phyloP scores from a whole-genome alignment of 1,140 invertebrate genomes.

The Arion vulgaris region DNA sequence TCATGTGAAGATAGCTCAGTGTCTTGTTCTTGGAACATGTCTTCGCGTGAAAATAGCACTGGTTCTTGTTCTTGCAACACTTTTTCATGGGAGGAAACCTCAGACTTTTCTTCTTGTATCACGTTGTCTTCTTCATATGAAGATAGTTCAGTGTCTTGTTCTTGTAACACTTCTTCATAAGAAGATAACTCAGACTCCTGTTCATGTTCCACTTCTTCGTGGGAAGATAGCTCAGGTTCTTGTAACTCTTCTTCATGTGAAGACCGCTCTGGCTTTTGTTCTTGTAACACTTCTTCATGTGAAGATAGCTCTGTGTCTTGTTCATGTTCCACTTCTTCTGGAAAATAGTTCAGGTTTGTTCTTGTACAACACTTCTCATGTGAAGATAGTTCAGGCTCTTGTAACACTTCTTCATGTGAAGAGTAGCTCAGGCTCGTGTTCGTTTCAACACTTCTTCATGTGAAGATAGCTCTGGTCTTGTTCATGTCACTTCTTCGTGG shows the following conservation, averaged over 20 bases:
- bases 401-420: too few relatives aligned
- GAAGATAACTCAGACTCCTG: not conserved
- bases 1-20: not conserved
- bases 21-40: not conserved
- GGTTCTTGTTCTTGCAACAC: not conserved
- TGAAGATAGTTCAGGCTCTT: too few relatives aligned
- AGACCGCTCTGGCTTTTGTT: not conserved
- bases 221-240: not conserved
- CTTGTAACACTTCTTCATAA: too few relatives aligned
- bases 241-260: slow-evolving; percentile 6
- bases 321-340: not conserved
- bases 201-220: not conserved
- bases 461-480: too few relatives aligned
- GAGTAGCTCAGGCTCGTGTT: too few relatives aligned
- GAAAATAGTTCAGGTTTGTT: too few relatives aligned
- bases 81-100: not conserved
- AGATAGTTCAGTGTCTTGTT: too few relatives aligned
- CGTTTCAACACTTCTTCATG: too few relatives aligned
- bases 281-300: slow-evolving; percentile 7
- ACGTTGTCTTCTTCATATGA: too few relatives aligned
- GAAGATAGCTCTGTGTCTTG: not conserved
- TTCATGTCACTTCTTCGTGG: too few relatives aligned
- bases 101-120: not conserved
- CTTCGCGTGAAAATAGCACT: not conserved
- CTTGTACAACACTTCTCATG: too few relatives aligned